phyloP scores from a whole-genome alignment of 2,113 vertebrate genomes.

The Indri indri region DNA sequence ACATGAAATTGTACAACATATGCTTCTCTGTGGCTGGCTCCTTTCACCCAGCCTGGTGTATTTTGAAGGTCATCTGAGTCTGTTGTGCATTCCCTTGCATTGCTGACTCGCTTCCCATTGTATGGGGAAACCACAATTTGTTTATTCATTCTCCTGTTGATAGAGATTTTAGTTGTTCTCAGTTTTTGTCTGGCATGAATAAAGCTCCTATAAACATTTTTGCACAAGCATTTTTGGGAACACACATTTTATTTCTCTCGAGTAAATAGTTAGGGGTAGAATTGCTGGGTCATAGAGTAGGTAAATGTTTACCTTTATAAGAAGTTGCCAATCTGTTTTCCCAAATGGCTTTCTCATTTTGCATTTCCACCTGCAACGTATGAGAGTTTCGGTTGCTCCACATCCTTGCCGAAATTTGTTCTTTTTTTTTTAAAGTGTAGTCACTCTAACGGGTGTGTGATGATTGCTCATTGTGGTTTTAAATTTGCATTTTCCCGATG shows the following conservation, averaged over 20 bases:
- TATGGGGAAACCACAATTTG: background rate
- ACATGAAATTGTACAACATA: background rate
- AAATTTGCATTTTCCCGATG: background rate
- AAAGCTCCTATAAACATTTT: slow-evolving; percentile 17
- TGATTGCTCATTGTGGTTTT: background rate
- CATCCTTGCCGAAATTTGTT: background rate
- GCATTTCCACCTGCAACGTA: slow-evolving; percentile 1
- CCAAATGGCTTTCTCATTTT: slow-evolving; percentile 34
- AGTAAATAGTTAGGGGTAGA: background rate
- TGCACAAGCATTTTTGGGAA: background rate
- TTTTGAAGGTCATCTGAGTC: background rate
- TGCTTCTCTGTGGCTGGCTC: background rate
- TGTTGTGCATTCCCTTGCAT: background rate
- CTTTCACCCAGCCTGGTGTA: background rate
- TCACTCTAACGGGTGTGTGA: background rate
- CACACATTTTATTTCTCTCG: slow-evolving; percentile 24
- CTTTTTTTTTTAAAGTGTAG: background rate
- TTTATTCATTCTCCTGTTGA: background rate
- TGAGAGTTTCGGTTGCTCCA: background rate
- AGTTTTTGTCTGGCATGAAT: background rate
- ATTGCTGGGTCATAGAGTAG: background rate
- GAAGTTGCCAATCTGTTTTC: background rate
- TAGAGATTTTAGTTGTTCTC: background rate
- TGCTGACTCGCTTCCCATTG: background rate
- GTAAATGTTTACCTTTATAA: slow-evolving; percentile 39